Percentiles rank a stretch among this genome's conserved stretches.
Conservation (phyloP, 2,888 invertebrate genomes). For the Parochlus steinenii region DNA sequence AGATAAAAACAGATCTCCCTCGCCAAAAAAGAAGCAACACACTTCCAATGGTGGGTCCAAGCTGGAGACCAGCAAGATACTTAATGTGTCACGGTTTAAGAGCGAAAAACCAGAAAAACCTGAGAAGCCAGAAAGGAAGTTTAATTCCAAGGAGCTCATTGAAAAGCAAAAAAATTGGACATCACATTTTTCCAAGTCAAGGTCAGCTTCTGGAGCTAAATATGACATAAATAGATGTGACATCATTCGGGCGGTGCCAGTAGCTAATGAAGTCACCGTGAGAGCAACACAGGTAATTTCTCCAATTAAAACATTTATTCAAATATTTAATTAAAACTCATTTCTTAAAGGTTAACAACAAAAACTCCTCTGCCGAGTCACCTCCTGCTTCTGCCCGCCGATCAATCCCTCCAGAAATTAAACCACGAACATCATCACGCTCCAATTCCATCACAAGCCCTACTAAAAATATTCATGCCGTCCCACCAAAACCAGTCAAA, state of each 20-base stretch:
- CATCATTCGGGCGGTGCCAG: conserved; percentile 32
- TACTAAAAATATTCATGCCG: conserved; percentile 27
- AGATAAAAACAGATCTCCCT: conserved; percentile 28
- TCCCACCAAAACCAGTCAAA: conserved; percentile 29
- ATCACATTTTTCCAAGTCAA: conserved; percentile 70
- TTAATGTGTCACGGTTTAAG: conserved; percentile 38
- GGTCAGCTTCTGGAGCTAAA: conserved; percentile 32
- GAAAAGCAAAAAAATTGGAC: conserved; percentile 89
- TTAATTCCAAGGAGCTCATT: conserved; percentile 69
- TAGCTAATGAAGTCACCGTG: conserved; percentile 33
- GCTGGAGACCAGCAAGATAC: conserved; percentile 23
- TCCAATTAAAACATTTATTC: conserved; percentile 14
- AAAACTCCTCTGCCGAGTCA: conserved; percentile 22
- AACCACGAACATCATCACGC: conserved; percentile 20
- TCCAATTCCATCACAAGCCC: conserved; percentile 25
- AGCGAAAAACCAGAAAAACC: conserved; percentile 49
- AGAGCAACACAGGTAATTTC: conserved; percentile 20
- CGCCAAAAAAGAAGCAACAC: conserved; percentile 24
- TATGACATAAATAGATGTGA: conserved; percentile 33
- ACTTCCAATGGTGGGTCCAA: conserved; percentile 33
- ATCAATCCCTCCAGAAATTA: conserved; percentile 28
- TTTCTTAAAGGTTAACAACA: too few relatives aligned
- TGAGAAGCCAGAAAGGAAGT: conserved; percentile 68
- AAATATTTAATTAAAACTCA: neutral
- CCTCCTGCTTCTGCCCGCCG: conserved; percentile 23